Evolutionary conservation across 1,140 invertebrate species (phyloP).

Genomic region (Drosophila nebulosa): DNA sequence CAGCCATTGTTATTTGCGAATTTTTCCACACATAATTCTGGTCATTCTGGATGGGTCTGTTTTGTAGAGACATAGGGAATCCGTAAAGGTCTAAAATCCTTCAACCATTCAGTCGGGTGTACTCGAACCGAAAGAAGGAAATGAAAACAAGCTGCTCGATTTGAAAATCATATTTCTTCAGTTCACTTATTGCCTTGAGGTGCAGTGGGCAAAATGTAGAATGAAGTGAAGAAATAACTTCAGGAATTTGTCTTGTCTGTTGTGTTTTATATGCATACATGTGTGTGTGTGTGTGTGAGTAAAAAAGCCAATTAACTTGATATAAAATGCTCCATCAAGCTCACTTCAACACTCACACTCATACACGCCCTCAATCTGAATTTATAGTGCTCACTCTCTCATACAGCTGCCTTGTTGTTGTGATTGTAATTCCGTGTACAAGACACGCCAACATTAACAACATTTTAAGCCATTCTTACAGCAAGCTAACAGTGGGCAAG

Average conservation of each 20-base stretch:
- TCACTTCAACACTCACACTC: slow-evolving; percentile 2
- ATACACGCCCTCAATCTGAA: slow-evolving; percentile 17
- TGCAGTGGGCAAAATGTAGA: slow-evolving; percentile 32
- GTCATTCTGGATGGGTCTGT: too few species aligned
- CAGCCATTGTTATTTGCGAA: too few species aligned
- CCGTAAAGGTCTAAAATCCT: too few species aligned
- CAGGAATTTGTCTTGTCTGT: not conserved
- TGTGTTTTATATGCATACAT: not conserved
- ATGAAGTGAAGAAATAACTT: slow-evolving; percentile 16
- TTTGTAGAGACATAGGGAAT: too few species aligned
- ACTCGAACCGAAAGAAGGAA: too few species aligned
- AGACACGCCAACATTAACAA: slow-evolving; percentile 34
- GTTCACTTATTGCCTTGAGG: slow-evolving; percentile 9
- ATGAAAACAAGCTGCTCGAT: too few species aligned
- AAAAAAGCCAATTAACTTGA: slow-evolving; percentile 54
- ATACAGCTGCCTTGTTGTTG: slow-evolving; percentile 39
- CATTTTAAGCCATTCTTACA: slow-evolving; percentile 39
- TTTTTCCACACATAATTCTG: too few species aligned
- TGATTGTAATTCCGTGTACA: slow-evolving; percentile 47
- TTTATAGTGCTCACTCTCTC: slow-evolving; percentile 46
- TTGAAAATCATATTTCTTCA: too few species aligned
- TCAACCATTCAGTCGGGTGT: too few species aligned
- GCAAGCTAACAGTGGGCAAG: not conserved
- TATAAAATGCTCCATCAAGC: slow-evolving; percentile 37
- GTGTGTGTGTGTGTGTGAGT: slow-evolving; percentile 5